phyloP scores from a whole-genome alignment of 1,140 invertebrate genomes.

The Ridgeia piscesae region DNA sequence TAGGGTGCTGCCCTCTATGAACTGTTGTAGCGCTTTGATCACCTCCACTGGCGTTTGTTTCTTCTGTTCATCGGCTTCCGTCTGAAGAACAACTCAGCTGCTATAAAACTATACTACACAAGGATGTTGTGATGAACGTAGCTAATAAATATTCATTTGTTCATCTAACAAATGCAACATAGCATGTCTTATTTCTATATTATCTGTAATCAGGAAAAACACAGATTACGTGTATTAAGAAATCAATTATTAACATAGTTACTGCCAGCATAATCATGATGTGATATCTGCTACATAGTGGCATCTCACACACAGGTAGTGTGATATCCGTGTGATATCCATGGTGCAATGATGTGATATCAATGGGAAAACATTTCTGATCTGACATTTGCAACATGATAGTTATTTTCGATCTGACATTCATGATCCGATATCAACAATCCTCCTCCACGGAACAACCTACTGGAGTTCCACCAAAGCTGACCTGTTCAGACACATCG shows the following conservation, averaged over 20 bases:
- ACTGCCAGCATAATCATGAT: neutral
- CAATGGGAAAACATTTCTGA: neutral
- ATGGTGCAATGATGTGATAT: neutral
- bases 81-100: neutral
- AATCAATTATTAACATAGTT: neutral
- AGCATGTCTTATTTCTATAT: neutral
- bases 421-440: neutral
- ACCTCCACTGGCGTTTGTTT: neutral
- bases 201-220: neutral
- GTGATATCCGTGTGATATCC: no score
- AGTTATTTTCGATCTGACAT: no score
- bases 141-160: neutral
- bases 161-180: neutral
- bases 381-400: neutral
- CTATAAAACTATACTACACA: neutral
- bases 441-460: neutral
- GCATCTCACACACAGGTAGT: no score
- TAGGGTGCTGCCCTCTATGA: slow-evolving; percentile 81
- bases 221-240: neutral
- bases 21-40: slow-evolving; percentile 66
- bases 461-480: no score
- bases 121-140: neutral
- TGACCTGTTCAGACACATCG: slow-evolving; percentile 52
- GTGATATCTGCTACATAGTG: no score
- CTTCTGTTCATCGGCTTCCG: neutral